Percentiles rank a stretch among this genome's conserved stretches.
phyloP scores from a whole-genome alignment of 2,888 invertebrate species.

The Sclerodermus sp. region DNA sequence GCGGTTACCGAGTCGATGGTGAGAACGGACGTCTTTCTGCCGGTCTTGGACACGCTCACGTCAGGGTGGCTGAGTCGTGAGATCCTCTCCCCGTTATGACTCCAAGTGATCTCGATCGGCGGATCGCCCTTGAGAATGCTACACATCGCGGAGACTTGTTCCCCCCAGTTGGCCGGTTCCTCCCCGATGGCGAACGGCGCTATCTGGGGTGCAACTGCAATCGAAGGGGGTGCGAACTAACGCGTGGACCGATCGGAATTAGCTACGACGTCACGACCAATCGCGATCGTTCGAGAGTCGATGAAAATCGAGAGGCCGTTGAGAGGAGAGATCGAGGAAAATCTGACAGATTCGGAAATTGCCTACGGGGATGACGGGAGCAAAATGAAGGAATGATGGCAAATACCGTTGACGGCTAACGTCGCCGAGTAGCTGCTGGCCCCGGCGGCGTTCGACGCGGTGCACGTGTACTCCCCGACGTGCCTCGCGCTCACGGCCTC shows the following conservation, averaged over 20 bases:
- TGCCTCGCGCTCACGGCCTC: slow-evolving; percentile 62
- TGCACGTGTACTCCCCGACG: slow-evolving; percentile 64
- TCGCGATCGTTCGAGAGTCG: too few species aligned
- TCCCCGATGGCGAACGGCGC: slow-evolving; percentile 70
- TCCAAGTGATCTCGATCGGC: slow-evolving; percentile 76
- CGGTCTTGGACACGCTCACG: slow-evolving; percentile 44
- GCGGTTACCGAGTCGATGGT: slow-evolving; percentile 58
- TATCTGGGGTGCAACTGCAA: slow-evolving; percentile 70
- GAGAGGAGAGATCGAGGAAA: too few species aligned
- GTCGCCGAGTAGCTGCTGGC: slow-evolving; percentile 58
- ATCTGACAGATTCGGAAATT: too few species aligned
- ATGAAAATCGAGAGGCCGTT: too few species aligned
- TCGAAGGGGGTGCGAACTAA: too few species aligned
- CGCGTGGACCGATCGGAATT: too few species aligned
- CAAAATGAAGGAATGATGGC: too few species aligned
- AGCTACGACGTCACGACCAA: too few species aligned
- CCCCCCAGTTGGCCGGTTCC: slow-evolving; percentile 75
- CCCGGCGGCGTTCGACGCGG: slow-evolving; percentile 62
- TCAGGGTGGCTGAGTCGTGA: slow-evolving; percentile 41
- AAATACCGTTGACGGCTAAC: slow-evolving; percentile 64
- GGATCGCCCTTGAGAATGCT: slow-evolving; percentile 78
- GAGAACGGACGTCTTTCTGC: slow-evolving; percentile 53
- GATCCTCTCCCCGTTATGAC: slow-evolving; percentile 51
- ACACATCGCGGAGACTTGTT: slow-evolving; percentile 73
- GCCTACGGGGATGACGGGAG: too few species aligned